Evolutionary conservation across 2,888 invertebrate species (phyloP), one percentile per base, ranked within the genome.

Genomic region (Ischnus inquisitorius): DNA sequence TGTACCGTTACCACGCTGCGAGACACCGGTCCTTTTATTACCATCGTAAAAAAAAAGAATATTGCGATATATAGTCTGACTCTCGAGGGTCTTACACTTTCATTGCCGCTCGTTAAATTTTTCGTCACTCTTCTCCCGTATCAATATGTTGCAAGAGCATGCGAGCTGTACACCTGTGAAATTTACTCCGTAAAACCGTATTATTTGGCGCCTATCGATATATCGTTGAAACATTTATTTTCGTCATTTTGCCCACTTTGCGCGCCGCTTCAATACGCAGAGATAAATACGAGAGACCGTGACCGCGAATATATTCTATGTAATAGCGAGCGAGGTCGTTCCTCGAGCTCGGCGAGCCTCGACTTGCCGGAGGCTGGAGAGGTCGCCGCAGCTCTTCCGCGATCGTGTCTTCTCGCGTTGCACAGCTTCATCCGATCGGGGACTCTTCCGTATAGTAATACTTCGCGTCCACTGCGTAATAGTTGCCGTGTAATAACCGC

Each of bases 31-130:
- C 28, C 43, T 25, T 74, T 74, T 74, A 74, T 74, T 22, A 14
- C 62, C 16, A 28, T n/a, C 16, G 62, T 62, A 74, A 74, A 62
- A 72, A 72, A 72, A 51, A 51, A 51, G 19, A 51, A 22, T 71
- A 28, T 62, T 16, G 48, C 54, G n/a, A 62, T 74, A 62, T 25
- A 46, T 34, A 69, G 34, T 54, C 54, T 54, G 22, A 19, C 3
- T 22, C 19, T 54, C 43, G 46, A 39, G 41, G 16, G 28, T 74
- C 41, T 74, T 74, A 62, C 74, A 74, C 62, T 74, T 62, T 74
- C 28, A 74, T 74, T 62, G 74, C 46, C 34, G 25, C 60, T 34
- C 74, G 74, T 74, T 74, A 74, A 60, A 46, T 46, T 62, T 43
- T 46, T 74, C 74, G 74, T 74, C 46, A 62, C 62, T 3, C 10